These are phyloP conservation scores for Polia nebulosa DNA, from an alignment of 2,888 invertebrate genomes.

Conservation along the genomic window DNA sequence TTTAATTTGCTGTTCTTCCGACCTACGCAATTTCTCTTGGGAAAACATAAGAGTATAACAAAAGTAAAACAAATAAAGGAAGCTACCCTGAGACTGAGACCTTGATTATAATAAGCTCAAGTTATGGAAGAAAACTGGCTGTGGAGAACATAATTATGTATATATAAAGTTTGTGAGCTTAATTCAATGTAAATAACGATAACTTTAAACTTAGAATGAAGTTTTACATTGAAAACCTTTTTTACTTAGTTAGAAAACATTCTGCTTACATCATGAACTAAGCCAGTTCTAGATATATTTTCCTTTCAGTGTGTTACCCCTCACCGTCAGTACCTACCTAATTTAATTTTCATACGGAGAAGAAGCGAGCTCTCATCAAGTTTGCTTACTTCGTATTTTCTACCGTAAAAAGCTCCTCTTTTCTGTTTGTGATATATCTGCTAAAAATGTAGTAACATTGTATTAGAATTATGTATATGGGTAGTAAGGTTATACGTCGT, in stretches of 20 bases:
- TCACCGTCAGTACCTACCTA: constrained; percentile 4
- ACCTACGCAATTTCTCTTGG: constrained; percentile 62
- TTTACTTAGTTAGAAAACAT: constrained; percentile 20
- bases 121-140: constrained; percentile 19
- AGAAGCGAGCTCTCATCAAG: constrained; percentile 24
- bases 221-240: background rate
- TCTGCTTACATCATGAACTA: constrained; percentile 19
- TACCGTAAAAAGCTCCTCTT: constrained; percentile 14
- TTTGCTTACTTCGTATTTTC: constrained; percentile 38
- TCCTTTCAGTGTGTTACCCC: constrained; percentile 22
- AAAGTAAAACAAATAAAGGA: constrained; percentile 50
- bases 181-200: constrained; percentile 24
- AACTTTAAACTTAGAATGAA: constrained; percentile 2
- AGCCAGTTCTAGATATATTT: constrained; percentile 20
- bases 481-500: constrained; percentile 2
- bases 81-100: constrained; percentile 33
- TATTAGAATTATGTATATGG: constrained; percentile 6
- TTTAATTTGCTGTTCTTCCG: constrained; percentile 69
- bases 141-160: constrained; percentile 9
- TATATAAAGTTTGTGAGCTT: constrained; percentile 11
- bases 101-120: constrained; percentile 32
- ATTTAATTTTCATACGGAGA: constrained; percentile 37
- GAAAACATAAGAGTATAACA: constrained; percentile 41
- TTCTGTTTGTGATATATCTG: constrained; percentile 14
- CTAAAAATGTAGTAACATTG: background rate